Evolutionary conservation across 1,140 invertebrate species (phyloP).

Genomic region (Euglossa dilemma): DNA sequence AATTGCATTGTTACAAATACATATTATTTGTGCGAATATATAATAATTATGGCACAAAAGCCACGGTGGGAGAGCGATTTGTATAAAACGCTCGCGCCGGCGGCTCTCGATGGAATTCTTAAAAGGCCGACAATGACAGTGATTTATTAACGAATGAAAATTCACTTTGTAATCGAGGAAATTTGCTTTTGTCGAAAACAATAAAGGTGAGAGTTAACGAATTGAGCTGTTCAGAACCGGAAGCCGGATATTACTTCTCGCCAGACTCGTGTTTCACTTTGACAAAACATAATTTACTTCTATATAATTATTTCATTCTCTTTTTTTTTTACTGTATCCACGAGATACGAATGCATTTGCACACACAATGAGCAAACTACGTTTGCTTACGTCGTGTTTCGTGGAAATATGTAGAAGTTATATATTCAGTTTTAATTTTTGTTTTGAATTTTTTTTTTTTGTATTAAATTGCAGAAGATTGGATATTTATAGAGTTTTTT

Average conservation of each 20-base stretch:
- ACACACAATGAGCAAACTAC: too few species aligned
- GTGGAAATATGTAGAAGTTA: too few species aligned
- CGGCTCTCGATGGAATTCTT: constrained; percentile 32
- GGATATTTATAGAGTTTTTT: too few species aligned
- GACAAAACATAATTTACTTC: not conserved
- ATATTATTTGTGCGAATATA: not conserved
- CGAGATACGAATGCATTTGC: not conserved
- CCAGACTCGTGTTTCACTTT: constrained; percentile 1
- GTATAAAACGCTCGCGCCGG: not conserved
- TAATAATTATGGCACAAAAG: not conserved
- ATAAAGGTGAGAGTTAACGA: constrained; percentile 67
- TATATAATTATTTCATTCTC: too few species aligned
- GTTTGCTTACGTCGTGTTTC: too few species aligned
- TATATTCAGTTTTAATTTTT: too few species aligned
- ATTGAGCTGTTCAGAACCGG: constrained; percentile 40
- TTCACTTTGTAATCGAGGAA: constrained; percentile 59
- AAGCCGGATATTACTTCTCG: constrained; percentile 35
- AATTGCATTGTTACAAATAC: constrained; percentile 26
- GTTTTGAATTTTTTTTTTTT: too few species aligned
- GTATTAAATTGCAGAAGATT: too few species aligned
- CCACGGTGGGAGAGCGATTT: constrained; percentile 8
- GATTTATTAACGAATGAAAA: constrained; percentile 69
- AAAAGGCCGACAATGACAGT: constrained; percentile 55
- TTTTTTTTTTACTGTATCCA: not conserved
- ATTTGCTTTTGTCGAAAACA: constrained; percentile 73